Evolutionary conservation across 2,113 vertebrate genomes (phyloP), one percentile per base, ranked within the genome.

Genomic region (Crotalus helleri): DNA sequence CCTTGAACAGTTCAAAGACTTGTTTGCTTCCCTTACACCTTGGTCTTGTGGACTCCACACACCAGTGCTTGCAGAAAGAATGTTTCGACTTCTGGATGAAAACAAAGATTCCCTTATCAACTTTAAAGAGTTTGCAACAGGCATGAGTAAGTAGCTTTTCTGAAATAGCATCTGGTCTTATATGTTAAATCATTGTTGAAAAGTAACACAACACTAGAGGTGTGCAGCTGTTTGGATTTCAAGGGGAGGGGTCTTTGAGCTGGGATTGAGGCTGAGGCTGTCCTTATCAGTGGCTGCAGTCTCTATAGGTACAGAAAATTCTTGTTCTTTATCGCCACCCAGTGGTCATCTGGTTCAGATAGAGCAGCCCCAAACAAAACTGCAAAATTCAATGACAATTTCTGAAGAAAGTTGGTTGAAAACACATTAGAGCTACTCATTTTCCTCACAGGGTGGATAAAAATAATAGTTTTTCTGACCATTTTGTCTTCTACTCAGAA

Each of bases 41-140:
- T 99, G 99, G 99, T 92, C 97, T 95, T 99, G 99, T 6, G 98
- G 98, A 0, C 81, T 97, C 0, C 99, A 99, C 85, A 98, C 98
- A 0, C 88, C 97, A 0, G 97, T 98, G 4, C 96, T 99, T 15
- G 98, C 99, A 0, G 97, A 97, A 0, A 98, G 99, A 17, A 98
- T 99, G 96, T 99, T 99, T 97, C 98, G 99, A 13, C 97, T 99
- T 4, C 97, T 99, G 93, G 99, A 99, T 93, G 97, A 98, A 91
- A 99, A 99, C 98, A 98, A 97, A 94, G 99, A 99, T 88, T 97
- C 98, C 0, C 98, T 99, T 87, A 99, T 99, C 97, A 99, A 99
- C 97, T 99, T 99, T 96, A 99, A 99, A 96, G 99, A 99, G 96
- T 99, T 99, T 4, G 98, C 99, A 95, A 99, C 98, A 0, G 99